Conservation (phyloP, 2,797 vertebrate genomes). For the Chloroceryle amazona region DNA sequence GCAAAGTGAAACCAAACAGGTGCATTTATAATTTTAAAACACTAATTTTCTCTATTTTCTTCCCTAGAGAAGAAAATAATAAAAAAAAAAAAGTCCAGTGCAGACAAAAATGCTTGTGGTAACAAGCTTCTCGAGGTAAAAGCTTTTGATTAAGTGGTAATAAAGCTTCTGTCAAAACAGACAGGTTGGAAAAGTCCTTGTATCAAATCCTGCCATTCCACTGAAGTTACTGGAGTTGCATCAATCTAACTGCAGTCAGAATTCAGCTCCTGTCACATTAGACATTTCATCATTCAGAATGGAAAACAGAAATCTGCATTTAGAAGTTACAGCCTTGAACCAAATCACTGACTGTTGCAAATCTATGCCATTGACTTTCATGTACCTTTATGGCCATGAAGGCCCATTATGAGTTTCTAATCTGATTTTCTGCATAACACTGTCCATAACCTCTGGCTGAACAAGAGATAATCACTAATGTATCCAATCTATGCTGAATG, state of each 20-base stretch:
- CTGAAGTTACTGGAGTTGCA: background rate
- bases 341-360: conserved; percentile 22
- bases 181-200: background rate
- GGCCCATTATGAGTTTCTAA: conserved; percentile 16
- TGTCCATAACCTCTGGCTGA: background rate
- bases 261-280: background rate
- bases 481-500: background rate
- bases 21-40: background rate
- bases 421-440: conserved; percentile 48
- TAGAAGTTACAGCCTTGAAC: conserved; percentile 6
- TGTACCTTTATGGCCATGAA: background rate
- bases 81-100: background rate
- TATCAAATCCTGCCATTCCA: background rate
- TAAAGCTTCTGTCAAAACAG: conserved; percentile 6
- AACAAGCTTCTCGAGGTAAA: background rate
- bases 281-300: conserved; percentile 5
- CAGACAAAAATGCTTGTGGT: background rate
- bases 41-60: background rate
- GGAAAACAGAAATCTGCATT: conserved; percentile 41
- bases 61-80: background rate
- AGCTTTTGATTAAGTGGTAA: background rate
- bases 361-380: conserved; percentile 33
- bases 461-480: conserved; percentile 26
- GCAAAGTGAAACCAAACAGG: background rate
- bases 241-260: background rate